A percentile compares a stretch with the other conserved stretches of the same genome.
Evolutionary conservation across 2,113 vertebrate species (phyloP).

Genomic region (Penelope pileata): DNA sequence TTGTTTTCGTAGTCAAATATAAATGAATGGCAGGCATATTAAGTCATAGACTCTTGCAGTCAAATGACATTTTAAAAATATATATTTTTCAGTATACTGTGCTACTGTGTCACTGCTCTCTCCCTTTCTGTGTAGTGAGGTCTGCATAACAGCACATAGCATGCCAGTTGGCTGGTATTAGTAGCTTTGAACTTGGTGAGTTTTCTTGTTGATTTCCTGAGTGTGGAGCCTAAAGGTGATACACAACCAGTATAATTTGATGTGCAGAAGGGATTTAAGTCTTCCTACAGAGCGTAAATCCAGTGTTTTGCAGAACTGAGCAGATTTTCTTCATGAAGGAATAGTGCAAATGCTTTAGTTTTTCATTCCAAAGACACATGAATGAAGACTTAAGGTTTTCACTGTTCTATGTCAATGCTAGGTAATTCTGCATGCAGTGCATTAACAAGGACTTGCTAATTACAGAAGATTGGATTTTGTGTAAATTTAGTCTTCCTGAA

Average conservation of each 20-base stretch:
- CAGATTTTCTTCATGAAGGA: not conserved
- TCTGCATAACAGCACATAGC: not conserved
- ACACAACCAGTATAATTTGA: not conserved
- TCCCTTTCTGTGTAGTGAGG: not conserved
- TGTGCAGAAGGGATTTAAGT: not conserved
- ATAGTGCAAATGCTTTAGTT: not conserved
- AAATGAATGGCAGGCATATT: not conserved
- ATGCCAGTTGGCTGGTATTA: not conserved
- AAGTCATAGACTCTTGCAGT: not conserved
- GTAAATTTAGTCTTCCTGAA: not conserved
- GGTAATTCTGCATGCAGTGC: not conserved
- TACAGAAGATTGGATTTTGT: rapidly evolving
- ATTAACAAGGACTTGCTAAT: not conserved
- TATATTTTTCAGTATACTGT: not conserved
- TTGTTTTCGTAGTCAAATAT: not conserved
- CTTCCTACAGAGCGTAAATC: not conserved
- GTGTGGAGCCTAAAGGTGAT: not conserved
- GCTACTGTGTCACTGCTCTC: not conserved
- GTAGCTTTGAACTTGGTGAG: not conserved
- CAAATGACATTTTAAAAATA: not conserved
- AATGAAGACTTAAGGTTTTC: not conserved
- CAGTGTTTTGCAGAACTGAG: not conserved
- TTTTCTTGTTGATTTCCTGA: not conserved
- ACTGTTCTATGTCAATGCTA: not conserved
- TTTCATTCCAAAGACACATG: not conserved